Evolutionary conservation across 2,797 vertebrate genomes (phyloP).

Genomic region (Gymnoscopelus braueri): DNA sequence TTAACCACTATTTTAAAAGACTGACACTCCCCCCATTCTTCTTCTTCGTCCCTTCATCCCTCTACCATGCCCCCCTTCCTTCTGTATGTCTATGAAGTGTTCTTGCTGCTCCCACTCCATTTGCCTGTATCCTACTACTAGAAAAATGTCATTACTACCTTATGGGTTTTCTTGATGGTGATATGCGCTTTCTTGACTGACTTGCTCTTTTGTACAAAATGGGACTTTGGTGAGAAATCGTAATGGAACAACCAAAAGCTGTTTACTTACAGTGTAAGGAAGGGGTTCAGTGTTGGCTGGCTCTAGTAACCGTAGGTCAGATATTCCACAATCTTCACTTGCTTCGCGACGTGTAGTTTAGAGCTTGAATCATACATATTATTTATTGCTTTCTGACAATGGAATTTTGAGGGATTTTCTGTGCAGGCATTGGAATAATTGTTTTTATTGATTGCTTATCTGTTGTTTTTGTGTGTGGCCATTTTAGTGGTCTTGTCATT

Average conservation of each 20-base stretch:
- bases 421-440: slow-evolving; percentile 34
- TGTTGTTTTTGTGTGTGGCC: slow-evolving; percentile 10
- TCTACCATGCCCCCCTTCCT: slow-evolving; percentile 20
- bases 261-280: slow-evolving; percentile 30
- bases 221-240: slow-evolving; percentile 50
- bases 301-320: slow-evolving; percentile 18
- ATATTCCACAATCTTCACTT: slow-evolving; percentile 15
- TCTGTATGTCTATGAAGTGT: slow-evolving; percentile 37
- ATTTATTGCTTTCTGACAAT: slow-evolving; percentile 70
- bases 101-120: slow-evolving; percentile 30
- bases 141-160: slow-evolving; percentile 33
- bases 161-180: slow-evolving; percentile 48
- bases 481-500: slow-evolving; percentile 32
- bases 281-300: slow-evolving; percentile 41
- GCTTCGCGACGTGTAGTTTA: slow-evolving; percentile 15
- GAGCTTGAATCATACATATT: slow-evolving; percentile 33
- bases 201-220: slow-evolving; percentile 50
- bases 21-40: slow-evolving; percentile 24
- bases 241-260: slow-evolving; percentile 22
- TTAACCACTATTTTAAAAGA: slow-evolving; percentile 69
- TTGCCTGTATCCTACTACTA: slow-evolving; percentile 53
- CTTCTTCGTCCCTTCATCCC: slow-evolving; percentile 45
- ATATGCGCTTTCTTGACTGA: slow-evolving; percentile 65
- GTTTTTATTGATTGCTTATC: slow-evolving; percentile 24
- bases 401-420: slow-evolving; percentile 60